A percentile compares a stretch with the other conserved stretches of the same genome.
These are phyloP conservation scores for Excalfactoria chinensis DNA, from an alignment of 2,113 vertebrate species.

Conservation along the genomic window DNA sequence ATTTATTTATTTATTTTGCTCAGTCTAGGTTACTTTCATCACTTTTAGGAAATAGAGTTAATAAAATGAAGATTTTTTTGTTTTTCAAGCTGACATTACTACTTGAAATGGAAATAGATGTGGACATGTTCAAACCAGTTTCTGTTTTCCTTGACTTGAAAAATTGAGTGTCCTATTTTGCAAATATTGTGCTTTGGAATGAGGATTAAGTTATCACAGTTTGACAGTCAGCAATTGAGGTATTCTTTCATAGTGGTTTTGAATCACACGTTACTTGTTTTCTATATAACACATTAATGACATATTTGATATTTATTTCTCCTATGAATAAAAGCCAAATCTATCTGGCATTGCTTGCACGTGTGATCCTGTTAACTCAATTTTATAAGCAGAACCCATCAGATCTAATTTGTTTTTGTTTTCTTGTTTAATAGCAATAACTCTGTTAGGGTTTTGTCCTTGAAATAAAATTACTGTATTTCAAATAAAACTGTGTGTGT, in stretches of 20 bases:
- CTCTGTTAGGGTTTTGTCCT: background rate
- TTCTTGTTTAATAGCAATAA: background rate
- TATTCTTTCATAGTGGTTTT: constrained; percentile 35
- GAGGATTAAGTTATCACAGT: constrained; percentile 27
- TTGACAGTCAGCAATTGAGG: constrained; percentile 17
- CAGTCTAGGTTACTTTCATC: background rate
- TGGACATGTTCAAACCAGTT: constrained; percentile 24
- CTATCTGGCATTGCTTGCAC: constrained; percentile 1
- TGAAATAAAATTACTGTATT: background rate
- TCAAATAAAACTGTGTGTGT: background rate
- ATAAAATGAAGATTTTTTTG: background rate
- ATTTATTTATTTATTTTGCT: background rate
- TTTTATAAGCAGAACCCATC: background rate
- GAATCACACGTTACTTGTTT: constrained; percentile 25
- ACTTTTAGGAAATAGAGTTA: background rate
- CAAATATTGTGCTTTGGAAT: constrained; percentile 17
- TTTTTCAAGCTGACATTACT: background rate
- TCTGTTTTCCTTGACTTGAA: constrained; percentile 36
- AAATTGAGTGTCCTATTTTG: constrained; percentile 17
- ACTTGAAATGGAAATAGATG: background rate
- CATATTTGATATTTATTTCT: constrained; percentile 51
- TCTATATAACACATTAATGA: constrained; percentile 4
- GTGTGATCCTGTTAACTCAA: constrained; percentile 5
- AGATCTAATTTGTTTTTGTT: background rate
- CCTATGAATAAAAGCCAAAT: background rate